A percentile compares a stretch with the other conserved stretches of the same genome.
Conservation (phyloP, 1,140 invertebrate species). For the Heliothis virescens region DNA sequence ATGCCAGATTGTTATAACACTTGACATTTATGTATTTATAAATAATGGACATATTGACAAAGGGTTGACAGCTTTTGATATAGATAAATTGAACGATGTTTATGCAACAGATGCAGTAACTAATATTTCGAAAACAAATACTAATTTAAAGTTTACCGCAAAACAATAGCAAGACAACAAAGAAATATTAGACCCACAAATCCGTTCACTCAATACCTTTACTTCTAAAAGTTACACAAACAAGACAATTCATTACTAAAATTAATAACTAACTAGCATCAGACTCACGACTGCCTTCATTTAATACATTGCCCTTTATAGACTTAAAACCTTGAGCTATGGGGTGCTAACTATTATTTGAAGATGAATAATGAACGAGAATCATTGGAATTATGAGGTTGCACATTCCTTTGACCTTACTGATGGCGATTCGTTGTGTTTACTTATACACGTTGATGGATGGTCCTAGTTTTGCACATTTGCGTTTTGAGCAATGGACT, state of each 20-base stretch:
- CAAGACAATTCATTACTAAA: constrained; percentile 38
- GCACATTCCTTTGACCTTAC: constrained; percentile 78
- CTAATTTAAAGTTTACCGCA: too few relatives aligned
- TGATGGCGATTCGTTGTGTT: constrained; percentile 67
- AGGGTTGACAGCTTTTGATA: too few relatives aligned
- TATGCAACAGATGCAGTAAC: too few relatives aligned
- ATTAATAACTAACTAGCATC: constrained; percentile 34
- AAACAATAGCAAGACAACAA: neutral
- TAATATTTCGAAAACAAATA: neutral
- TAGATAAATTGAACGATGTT: too few relatives aligned
- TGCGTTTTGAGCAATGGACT: constrained; percentile 45
- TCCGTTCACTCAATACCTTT: neutral
- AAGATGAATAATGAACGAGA: constrained; percentile 81
- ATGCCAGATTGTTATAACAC: too few relatives aligned
- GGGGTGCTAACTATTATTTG: constrained; percentile 85
- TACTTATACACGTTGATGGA: constrained; percentile 74
- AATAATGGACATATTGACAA: neutral
- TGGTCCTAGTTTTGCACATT: constrained; percentile 50
- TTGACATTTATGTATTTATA: neutral
- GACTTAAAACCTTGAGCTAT: constrained; percentile 68
- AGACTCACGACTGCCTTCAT: constrained; percentile 35
- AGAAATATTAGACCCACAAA: neutral
- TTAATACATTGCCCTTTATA: constrained; percentile 46
- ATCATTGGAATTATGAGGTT: constrained; percentile 80
- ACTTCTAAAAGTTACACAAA: constrained; percentile 19